Evolutionary conservation across 2,888 invertebrate genomes (phyloP), one percentile per base, ranked within the genome.

Genomic region (Cremastobaeus sp.): DNA sequence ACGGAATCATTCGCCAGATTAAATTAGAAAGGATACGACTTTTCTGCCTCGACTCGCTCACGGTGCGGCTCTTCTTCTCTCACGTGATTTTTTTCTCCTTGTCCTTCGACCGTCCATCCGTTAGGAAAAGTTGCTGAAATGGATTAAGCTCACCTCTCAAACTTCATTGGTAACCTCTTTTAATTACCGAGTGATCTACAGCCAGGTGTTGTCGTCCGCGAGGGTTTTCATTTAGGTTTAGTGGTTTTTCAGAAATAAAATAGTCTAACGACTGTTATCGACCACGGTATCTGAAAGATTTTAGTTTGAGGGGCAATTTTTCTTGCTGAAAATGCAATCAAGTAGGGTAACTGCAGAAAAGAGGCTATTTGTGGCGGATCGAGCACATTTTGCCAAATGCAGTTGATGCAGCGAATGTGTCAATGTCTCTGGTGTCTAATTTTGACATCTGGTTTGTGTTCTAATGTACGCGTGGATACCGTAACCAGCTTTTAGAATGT

Each of bases 1-100:
- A 85, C 87, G 87, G 85, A 87, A 87, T 87, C 86, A 87, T 87
- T 86, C 86, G 84, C 84, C 85, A 85, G 86, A 87, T 87, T 87
- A 85, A 87, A 87, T 87, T 86, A 87, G 86, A 86, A 85, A 87
- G 84, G 82, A 83, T 85, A 84, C 80, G 83, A 84, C 84, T 84
- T 83, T 85, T 84, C 79, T 78, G 75, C 57, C 55, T 32, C 25
- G 41, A 17, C 62, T 70, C 50, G 55, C 70, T 64, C 62, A 43
- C 57, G 11, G 18, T 28, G 35, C 21, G 50, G n/a, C 28, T 39
- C 64, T 69, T 73, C 62, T 39, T 55, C 41, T 52, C 54, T 71
- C 75, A 48, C 52, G 12, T 48, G 37, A 62, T 18, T 34, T 50
- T 47, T 50, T 32, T 74, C 14, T 28, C 62, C 45, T 55, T 48